A percentile compares a stretch with the other conserved stretches of the same genome.
phyloP scores from a whole-genome alignment of 2,113 vertebrate genomes.

The Pomatorhinus ruficollis region DNA sequence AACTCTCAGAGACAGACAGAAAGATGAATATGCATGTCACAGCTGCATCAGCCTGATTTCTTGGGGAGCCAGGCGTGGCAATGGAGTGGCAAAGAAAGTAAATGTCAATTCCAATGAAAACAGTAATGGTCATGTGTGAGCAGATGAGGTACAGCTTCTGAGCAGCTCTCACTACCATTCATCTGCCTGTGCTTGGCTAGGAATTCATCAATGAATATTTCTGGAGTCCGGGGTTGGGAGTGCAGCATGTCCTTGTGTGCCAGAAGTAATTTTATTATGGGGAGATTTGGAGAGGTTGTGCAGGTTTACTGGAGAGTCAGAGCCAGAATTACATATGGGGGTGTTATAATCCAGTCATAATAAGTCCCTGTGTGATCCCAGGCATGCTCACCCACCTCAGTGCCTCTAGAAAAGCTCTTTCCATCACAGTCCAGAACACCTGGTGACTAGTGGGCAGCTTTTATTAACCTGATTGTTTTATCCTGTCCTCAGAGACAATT shows the following conservation, averaged over 20 bases:
- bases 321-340: neutral
- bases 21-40: neutral
- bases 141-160: neutral
- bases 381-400: neutral
- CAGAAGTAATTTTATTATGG: neutral
- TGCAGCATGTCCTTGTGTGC: neutral
- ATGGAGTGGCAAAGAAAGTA: neutral
- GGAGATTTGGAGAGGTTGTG: neutral
- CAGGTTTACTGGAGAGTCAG: neutral
- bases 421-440: neutral
- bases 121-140: neutral
- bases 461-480: neutral
- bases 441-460: neutral
- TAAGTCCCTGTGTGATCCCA: neutral
- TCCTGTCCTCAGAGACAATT: neutral
- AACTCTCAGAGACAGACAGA: neutral
- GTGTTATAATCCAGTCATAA: neutral
- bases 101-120: neutral
- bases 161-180: neutral
- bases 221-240: neutral
- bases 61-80: neutral
- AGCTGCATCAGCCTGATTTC: neutral
- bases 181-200: neutral
- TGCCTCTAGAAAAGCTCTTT: neutral
- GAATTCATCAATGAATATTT: neutral